Evolutionary conservation across 2,113 vertebrate species (phyloP), one percentile per base, ranked within the genome.

Genomic region (Lasiurus cinereus): DNA sequence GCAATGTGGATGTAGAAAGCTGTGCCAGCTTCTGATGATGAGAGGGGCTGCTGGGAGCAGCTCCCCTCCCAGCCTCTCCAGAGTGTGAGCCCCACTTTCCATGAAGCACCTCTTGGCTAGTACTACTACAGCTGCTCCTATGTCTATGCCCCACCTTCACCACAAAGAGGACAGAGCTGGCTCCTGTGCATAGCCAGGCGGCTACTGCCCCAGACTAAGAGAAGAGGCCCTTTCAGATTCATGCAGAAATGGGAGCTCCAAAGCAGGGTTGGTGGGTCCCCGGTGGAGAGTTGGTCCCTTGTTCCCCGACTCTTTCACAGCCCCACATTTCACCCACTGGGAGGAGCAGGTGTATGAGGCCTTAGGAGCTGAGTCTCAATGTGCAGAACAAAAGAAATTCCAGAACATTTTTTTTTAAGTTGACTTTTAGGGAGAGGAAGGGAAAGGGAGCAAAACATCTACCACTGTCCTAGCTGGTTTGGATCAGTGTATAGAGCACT

Each of bases 211-310:
- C 83, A 22, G 12, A 11, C 10, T 6, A 5, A 31, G 11, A 36
- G 39, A 22, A 24, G 27, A 8, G 10, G 24, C 48, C 31, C n/a
- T 3, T 15, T 11, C 9, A 0, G 9, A 64, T 11, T 36, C 29
- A 10, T 1, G 77, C 11, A 15, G 72, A 46, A 39, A 12, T 0
- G 22, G 77, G n/a, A 2, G 2, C 78, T 43, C 94, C 67, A 6
- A 21, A 74, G 46, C 62, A 36, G 73, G 33, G 31, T 14, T 52
- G 43, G 22, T 3, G n/a, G 9, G 36, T 13, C 22, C 80, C 59
- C 0, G 0, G 12, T 31, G 15, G 10, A 24, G 36, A 5, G 39
- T 59, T 0, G 6, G 16, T 8, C 31, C 72, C 66, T 64, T 6
- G 39, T 54, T n/a, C 24, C 22, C 7, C 5, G 16, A 33, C 83